Evolutionary conservation across 2,113 vertebrate genomes (phyloP), one percentile per base, ranked within the genome.

Genomic region (Octodon degus): DNA sequence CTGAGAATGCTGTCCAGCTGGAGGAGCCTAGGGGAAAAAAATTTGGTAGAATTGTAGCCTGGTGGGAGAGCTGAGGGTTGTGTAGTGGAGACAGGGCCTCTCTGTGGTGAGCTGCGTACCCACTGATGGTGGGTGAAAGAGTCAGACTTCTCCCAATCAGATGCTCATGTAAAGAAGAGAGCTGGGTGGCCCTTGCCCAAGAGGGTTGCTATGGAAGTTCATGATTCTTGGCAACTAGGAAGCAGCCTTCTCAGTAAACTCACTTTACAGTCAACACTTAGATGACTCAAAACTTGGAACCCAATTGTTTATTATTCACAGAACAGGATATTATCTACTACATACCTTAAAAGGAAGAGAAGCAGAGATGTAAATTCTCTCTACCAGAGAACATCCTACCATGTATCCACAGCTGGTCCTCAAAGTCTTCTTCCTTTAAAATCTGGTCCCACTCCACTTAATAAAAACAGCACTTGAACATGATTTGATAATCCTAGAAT

Each of bases 401-500:
- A 1, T 82, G 13, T 34, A 9, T 83, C 22, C 60, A 37, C 27
- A 62, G 50, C 7, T 60, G 50, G 58, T 47, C 7, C 37, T 50
- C 34, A 16, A 4, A 60, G 17, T 22, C 25, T 89, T 91, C 40
- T 80, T 53, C 53, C 32, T 93, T 93, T 86, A 67, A 96, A 89
- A 82, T 89, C 30, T 58, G n/a, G 34, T 86, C 74, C 83, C 20
- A 93, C 72, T 81, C 86, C 34, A 53, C 63, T 68, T 82, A 93
- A 90, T 58, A 90, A 96, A 94, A 86, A 25, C 2, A 37, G 32
- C 43, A 63, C 81, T 67, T 65, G 30, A 68, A 43, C 10, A 80
- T 74, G 58, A 62, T 82, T 91, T 80, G 82, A 62, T 88, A 74
- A 22, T 68, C 94, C 93, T 13, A 77, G 83, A 95, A 60, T 20